Evolutionary conservation across 2,888 invertebrate genomes (phyloP), one percentile per base, ranked within the genome.

Genomic region (Fabriciana adippe): DNA sequence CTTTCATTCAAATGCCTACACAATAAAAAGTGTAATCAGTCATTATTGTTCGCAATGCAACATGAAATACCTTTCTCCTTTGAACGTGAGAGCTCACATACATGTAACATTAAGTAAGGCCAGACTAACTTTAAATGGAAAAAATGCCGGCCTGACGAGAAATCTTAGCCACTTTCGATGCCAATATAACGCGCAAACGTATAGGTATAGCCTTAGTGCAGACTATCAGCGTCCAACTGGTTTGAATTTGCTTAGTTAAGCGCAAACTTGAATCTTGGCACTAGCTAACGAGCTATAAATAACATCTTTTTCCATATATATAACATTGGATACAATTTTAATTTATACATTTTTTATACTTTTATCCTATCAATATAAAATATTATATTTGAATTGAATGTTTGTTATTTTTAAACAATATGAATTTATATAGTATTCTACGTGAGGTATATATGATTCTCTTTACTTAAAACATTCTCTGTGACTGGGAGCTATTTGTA

Each of bases 111-210:
- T 68, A 67, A 69, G 55, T 69, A 55, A 67, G 64, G 50, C 50
- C 55, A 51, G 66, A 64, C 65, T 21, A 55, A 66, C 64, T 69
- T 73, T 48, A 69, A 61, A 55, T 63, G 68, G 56, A 71, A 71
- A 76, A 74, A 69, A 72, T 65, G 72, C 72, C 73, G 73, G 65
- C 57, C 62, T 69, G 70, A 69, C 67, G 72, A 73, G 76, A 77
- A 75, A 73, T 74, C 73, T 73, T 74, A 68, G 68, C 69, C 74
- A 75, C 75, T 77, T 75, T 78, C 77, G 72, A 74, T 74, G 67
- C 66, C 57, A 70, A 71, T 69, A 55, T 59, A 64, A 64, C 31
- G 26, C 14, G 35, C 48, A 53, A 13, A 13, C 21, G 45, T 16
- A 54, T n/a, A 26, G 6, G 63, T 60, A 61, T 62, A 64, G 51